Evolutionary conservation across 2,888 invertebrate genomes (phyloP), one percentile per base, ranked within the genome.

Genomic region (Cinara cedri): DNA sequence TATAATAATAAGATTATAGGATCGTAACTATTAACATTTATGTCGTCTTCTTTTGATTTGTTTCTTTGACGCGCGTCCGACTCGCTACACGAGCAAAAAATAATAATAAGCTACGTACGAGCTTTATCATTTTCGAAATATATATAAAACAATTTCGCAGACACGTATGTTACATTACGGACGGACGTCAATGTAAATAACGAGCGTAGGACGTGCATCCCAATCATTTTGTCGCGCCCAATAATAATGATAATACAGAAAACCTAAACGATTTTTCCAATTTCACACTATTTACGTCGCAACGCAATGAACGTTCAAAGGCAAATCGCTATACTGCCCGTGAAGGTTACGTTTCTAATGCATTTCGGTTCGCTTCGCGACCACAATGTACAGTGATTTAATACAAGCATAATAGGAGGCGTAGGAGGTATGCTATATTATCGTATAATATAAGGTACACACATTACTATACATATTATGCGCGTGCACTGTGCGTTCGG

Each of bases 231-330:
- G 49, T 60, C 14, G 49, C 72, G 46, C 49, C 26, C 24, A 34
- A 72, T 60, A 1, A 55, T 55, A 60, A n/a, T n/a, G n/a, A n/a
- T 49, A 11, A 42, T 60, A 16, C 46, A 9, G 14, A 16, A 21
- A 19, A 71, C 42, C 49, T 10, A 14, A 51, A 62, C 62, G 34
- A 26, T 49, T 62, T 49, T 4, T 62, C 34, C 51, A 62, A 62
- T 62, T 72, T 72, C 72, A 51, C 62, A 62, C 72, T 34, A 26
- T 62, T 62, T 19, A 34, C 51, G 14, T 49, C 60, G 44, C 6
- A 11, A 26, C 6, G n/a, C 13, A 21, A 14, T 42, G 8, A 55
- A 26, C 26, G 60, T 26, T 60, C 49, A 60, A 72, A 72, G 26
- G 24, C 60, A 13, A 72, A 60, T 21, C 9, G 34, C 6, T 34